Evolutionary conservation across 2,797 vertebrate species (phyloP).

Genomic region (Philypnodon macrostomus): DNA sequence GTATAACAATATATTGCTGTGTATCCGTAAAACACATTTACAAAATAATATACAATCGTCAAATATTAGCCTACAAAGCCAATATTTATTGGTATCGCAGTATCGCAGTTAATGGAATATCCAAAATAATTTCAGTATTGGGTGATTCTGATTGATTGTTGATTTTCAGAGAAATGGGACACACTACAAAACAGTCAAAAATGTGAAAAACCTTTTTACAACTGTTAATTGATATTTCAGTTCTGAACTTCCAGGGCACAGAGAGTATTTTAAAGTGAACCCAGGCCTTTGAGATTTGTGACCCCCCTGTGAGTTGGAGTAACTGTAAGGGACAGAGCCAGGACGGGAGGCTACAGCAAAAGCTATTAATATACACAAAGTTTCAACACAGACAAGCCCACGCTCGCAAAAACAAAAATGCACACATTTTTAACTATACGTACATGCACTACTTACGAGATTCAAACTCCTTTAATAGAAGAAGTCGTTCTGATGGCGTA

Average conservation of each 20-base stretch:
- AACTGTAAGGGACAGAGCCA: slow-evolving; percentile 56
- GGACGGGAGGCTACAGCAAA: slow-evolving; percentile 53
- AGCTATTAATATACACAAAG: slow-evolving; percentile 56
- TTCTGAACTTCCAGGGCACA: slow-evolving; percentile 39
- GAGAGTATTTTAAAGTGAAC: slow-evolving; percentile 30
- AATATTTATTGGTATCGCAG: too few species aligned
- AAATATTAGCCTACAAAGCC: too few species aligned
- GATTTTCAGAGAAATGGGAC: too few species aligned
- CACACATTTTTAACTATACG: slow-evolving; percentile 51
- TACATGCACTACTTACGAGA: slow-evolving; percentile 71
- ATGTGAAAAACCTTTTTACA: too few species aligned
- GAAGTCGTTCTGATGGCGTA: slow-evolving; percentile 73
- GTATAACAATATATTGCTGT: too few species aligned
- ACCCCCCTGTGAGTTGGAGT: slow-evolving; percentile 49
- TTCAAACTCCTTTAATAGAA: slow-evolving; percentile 78
- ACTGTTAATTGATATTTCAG: too few species aligned
- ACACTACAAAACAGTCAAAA: too few species aligned
- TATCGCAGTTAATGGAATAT: too few species aligned
- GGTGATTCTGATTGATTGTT: too few species aligned
- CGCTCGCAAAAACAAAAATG: slow-evolving; percentile 44
- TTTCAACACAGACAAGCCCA: slow-evolving; percentile 19
- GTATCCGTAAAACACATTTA: too few species aligned
- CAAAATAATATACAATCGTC: too few species aligned
- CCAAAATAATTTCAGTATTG: too few species aligned
- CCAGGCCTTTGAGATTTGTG: slow-evolving; percentile 54